Base-by-base conservation (phyloP, 2,888 invertebrate genomes). In the Nymphalis urticae region DNA sequence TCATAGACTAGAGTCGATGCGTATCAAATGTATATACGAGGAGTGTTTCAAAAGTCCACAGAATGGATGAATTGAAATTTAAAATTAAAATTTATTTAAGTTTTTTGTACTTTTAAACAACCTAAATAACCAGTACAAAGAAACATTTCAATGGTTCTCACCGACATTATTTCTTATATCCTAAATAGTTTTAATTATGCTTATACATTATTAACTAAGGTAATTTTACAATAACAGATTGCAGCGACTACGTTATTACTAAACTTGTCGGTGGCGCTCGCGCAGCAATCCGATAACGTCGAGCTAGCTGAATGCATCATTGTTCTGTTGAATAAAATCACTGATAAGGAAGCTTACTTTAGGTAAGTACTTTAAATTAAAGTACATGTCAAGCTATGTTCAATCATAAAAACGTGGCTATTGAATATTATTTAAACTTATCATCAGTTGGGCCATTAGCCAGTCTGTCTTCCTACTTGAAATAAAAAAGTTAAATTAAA, bases 291-390 rank as follows among this genome's bases (percentile, higher is more conserved):
- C 0, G 95, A 95, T 79, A 91, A 91, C 59, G 86, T 86, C 7
- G 92, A 93, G 61, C 81, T 94, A 36, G 87, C 94, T 17, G 94
- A 94, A 76, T 93, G 93, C 27, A 79, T 94, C 50, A 86, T 94
- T 1, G 92, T 92, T 71, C 83, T 95, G 53, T 82, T 96, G 62
- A 86, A 90, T 0, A 92, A 85, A 73, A 83, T 95, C 59, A 93
- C 92, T 1, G 96, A 96, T 77, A 86, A 94, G 2, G 97, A 97
- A 83, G 96, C 97, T 0, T 94, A 95, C 69, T 97, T 93, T 80
- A 86, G 93, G 93, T 93, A 79, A 42, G 48, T 21, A 32, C 27
- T 32, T 32, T 32, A 6, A 32, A 6, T 32, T 6, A 32, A 32
- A 32, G 27, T 32, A 32, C 27, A 32, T 32, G 5, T 32, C 27